A percentile compares a stretch with the other conserved stretches of the same genome.
Conservation (phyloP, 2,888 invertebrate genomes). For the Eupithecia subfuscata region DNA sequence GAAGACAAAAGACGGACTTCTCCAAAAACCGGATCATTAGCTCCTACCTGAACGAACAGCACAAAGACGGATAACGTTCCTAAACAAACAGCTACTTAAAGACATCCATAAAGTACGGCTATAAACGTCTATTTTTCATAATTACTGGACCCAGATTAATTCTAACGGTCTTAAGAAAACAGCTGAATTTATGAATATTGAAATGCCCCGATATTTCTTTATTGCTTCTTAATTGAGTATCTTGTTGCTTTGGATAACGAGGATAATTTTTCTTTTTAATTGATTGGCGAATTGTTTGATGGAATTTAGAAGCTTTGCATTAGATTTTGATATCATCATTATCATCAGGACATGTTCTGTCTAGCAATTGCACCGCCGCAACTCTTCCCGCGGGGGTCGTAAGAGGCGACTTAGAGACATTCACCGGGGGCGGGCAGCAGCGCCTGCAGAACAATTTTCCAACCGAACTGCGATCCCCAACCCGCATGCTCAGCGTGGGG, state of each 20-base stretch:
- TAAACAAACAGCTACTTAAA: conserved; percentile 41
- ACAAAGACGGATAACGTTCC: conserved; percentile 8
- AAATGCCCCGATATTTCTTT: conserved; percentile 29
- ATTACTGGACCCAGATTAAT: conserved; percentile 46
- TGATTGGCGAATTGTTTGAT: conserved; percentile 10
- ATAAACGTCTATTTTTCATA: conserved; percentile 46
- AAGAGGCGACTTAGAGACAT: too few species aligned
- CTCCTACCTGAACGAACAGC: neutral
- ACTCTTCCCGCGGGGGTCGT: too few species aligned
- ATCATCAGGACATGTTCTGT: too few species aligned
- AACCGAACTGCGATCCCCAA: too few species aligned
- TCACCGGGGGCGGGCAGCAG: too few species aligned
- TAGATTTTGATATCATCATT: neutral
- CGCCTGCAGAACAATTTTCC: too few species aligned
- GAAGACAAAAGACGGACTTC: conserved; percentile 14
- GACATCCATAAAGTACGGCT: conserved; percentile 41
- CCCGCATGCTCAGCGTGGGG: too few species aligned
- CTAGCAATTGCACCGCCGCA: too few species aligned
- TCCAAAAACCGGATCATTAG: neutral
- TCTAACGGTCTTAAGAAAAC: conserved; percentile 37
- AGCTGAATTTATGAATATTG: conserved; percentile 31
- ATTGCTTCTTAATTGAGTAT: conserved; percentile 26
- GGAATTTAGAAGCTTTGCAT: neutral
- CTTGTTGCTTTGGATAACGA: conserved; percentile 11
- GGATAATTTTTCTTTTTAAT: conserved; percentile 8